Base-by-base conservation (phyloP, 2,797 vertebrate genomes). In the Brachyrhaphis roseni region DNA sequence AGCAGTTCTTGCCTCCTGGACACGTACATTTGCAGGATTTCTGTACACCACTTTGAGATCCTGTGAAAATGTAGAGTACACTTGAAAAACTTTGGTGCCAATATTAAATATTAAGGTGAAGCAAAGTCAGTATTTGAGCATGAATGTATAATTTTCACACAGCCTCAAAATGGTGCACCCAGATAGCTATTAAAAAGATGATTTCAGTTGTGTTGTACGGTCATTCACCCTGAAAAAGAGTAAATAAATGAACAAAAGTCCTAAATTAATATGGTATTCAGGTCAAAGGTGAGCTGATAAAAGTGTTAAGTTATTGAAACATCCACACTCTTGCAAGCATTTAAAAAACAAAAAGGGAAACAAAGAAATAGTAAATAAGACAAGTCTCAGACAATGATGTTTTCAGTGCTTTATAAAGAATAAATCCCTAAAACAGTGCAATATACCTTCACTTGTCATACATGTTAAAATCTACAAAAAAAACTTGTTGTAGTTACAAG, bases 331-430 rank as follows among this genome's bases (percentile, higher is more conserved):
- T n/a, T 68, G 20, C 39, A 8, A 8, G 23, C 36, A 43, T 68
- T 68, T 41, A 26, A 39, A 66, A 68, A 39, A 12, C 16, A 66
- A 66, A 66, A 18, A 20, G 6, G 0, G 1, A 43, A 43, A 8
- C 68, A 28, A 13, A 71, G 2, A 15, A 45, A 43, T 4, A 15
- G 5, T 71, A 45, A 45, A 70, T n/a, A 31, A 72, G 26, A 45
- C 18, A 51, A 26, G n/a, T 7, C 71, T 72, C 41, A 78, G 73
- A 72, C 75, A 36, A 66, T 1, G 8, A 74, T 36, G 36, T 77
- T 77, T 43, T 55, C n/a, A 57, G 28, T 72, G 47, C 39, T 78
- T 78, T 78, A 72, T 77, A 74, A 74, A 53, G 34, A 55, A 15
- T 23, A 53, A 53, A 36, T 53, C 49, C 39, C 2, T 51, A 16